Conservation (phyloP, 2,888 invertebrate genomes). For the Frankliniella fusca region DNA sequence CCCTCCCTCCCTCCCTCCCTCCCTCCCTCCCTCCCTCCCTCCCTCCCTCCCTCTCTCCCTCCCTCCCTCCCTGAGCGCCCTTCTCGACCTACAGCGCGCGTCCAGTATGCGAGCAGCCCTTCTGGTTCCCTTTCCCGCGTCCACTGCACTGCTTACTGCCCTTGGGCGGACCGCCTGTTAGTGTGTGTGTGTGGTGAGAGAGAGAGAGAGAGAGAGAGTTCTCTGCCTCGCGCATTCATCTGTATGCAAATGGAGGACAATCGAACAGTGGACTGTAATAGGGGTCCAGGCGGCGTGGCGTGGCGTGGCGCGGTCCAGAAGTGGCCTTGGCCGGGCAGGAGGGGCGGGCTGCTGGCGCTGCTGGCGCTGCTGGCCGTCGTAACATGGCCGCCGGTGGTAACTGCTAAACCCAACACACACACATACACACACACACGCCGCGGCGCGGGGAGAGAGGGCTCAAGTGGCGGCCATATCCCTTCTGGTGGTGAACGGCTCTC, state of each 20-base stretch:
- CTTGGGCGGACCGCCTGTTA: too few species aligned
- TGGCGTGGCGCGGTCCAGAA: not conserved
- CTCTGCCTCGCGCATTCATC: not conserved
- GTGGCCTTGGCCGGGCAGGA: not conserved
- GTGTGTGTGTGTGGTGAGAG: not conserved
- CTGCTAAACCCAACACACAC: not conserved
- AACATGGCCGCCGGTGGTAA: not conserved
- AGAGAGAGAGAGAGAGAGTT: not conserved
- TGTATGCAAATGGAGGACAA: conserved; percentile 21
- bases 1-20: too few species aligned
- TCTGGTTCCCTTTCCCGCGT: too few species aligned
- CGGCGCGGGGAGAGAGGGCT: too few species aligned
- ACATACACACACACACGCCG: not conserved
- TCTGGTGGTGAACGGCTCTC: not conserved
- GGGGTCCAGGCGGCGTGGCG: not conserved
- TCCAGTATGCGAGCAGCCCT: too few species aligned
- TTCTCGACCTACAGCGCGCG: not conserved
- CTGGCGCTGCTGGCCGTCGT: not conserved
- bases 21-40: not conserved
- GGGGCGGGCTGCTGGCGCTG: not conserved
- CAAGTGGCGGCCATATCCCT: too few species aligned
- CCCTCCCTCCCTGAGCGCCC: too few species aligned
- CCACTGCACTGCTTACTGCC: not conserved
- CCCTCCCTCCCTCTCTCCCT: not conserved
- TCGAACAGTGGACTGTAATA: not conserved